Evolutionary conservation across 1,140 invertebrate species (phyloP).

Genomic region (Neodiprion pinetum): DNA sequence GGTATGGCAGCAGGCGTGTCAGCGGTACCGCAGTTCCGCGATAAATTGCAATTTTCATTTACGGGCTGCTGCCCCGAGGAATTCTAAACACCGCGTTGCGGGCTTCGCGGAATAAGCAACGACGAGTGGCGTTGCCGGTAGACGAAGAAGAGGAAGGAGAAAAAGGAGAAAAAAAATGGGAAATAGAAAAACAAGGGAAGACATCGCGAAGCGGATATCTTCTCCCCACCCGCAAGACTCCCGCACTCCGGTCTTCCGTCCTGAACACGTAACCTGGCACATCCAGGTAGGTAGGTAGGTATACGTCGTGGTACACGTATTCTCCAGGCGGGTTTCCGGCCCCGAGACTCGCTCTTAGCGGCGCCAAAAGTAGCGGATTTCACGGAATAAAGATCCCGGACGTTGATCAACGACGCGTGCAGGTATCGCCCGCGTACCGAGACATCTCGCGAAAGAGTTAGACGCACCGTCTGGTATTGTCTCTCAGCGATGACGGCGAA

Average conservation of each 20-base stretch:
- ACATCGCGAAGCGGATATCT: neutral
- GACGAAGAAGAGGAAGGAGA: neutral
- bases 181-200: too few relatives aligned
- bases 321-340: neutral
- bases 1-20: neutral
- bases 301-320: too few relatives aligned
- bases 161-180: neutral
- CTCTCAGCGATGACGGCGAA: too few relatives aligned
- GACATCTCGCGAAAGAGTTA: too few relatives aligned
- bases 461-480: too few relatives aligned
- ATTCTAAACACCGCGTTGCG: neutral
- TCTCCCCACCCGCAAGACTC: neutral
- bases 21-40: constrained; percentile 2
- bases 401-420: neutral
- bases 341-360: neutral
- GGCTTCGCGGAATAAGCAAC: neutral
- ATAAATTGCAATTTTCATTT: constrained; percentile 6
- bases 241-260: too few relatives aligned
- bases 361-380: neutral
- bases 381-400: neutral
- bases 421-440: neutral
- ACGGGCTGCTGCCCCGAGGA: neutral
- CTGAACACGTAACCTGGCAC: too few relatives aligned
- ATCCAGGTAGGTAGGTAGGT: too few relatives aligned
- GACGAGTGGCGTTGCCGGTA: neutral